Evolutionary conservation across 1,140 invertebrate species (phyloP), one percentile per base, ranked within the genome.

Genomic region (Ylistrum balloti): DNA sequence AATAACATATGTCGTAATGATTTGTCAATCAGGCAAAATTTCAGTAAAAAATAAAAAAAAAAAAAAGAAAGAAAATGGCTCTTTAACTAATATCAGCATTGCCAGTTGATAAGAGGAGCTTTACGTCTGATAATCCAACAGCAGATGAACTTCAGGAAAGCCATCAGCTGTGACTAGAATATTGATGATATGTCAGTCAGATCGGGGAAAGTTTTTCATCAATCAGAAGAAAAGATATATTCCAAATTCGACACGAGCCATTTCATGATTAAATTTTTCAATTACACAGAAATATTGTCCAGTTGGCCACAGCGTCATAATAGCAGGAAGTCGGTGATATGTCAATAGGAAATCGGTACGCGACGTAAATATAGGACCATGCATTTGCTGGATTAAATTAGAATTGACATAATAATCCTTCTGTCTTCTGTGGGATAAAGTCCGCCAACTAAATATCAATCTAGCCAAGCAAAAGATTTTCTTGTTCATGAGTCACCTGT

Each of bases 171-270:
- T 74, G 56, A 28, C n/a, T 0, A n/a, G 9, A 28, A 28, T 74
- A 74, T 74, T 74, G 56, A 74, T 74, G 22, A n/a, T 74, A 74
- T 74, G 56, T 74, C 56, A 74, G 56, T 74, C 56, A 28, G 56
- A 74, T 28, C 9, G 56, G 56, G 22, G 45, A 22, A 48, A 28
- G 56, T 74, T 74, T 45, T 74, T 74, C 56, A 74, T 74, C 56
- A 74, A 74, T 74, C 56, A 74, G 22, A 28, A 11, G 5, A 28
- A 74, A 74, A 28, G 22, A n/a, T 22, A 74, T 74, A 28, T 74
- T 28, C 9, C 56, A 1, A 28, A 28, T 74, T 74, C 56, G 56
- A 74, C 56, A n/a, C 17, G 56, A 74, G 28, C 56, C 56, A 74
- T 74, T 74, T 74, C 5, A 7, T 74, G 56, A 74, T 74, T 74